phyloP scores from a whole-genome alignment of 2,888 invertebrate species.

The Ophion ellenae region DNA sequence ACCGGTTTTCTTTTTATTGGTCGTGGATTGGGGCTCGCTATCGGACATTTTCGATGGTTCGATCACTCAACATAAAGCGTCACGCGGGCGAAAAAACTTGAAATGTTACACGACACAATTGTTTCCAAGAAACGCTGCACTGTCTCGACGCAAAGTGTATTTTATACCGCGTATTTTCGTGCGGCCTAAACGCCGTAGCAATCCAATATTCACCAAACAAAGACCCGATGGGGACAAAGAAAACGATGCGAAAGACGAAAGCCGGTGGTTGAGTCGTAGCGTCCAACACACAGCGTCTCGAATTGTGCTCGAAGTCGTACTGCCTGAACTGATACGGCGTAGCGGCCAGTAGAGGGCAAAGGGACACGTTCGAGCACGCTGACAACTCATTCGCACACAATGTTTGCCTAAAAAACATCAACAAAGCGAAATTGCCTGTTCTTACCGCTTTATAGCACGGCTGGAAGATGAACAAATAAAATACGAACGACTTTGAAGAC shows the following conservation, averaged over 20 bases:
- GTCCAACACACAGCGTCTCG: neutral
- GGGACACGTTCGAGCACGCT: neutral
- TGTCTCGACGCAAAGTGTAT: too few relatives aligned
- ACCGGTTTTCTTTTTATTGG: conserved; percentile 32
- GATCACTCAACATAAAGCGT: neutral
- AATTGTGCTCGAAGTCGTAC: neutral
- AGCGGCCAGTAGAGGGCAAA: neutral
- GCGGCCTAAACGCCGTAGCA: neutral
- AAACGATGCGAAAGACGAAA: neutral
- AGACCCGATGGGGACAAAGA: too few relatives aligned
- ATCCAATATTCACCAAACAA: neutral
- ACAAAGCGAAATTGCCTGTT: neutral
- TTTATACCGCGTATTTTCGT: neutral
- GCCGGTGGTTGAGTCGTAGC: neutral
- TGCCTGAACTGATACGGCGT: neutral
- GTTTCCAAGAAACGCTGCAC: too few relatives aligned
- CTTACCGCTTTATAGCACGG: neutral
- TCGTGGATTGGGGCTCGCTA: conserved; percentile 31
- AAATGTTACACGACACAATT: neutral
- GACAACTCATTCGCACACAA: neutral
- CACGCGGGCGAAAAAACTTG: neutral
- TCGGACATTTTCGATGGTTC: conserved; percentile 30
- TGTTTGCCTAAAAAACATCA: neutral
- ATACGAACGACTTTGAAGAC: too few relatives aligned
- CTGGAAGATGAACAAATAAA: neutral